Evolutionary conservation across 2,888 invertebrate genomes (phyloP), one percentile per base, ranked within the genome.

Genomic region (Polydrusus pterygomalis): DNA sequence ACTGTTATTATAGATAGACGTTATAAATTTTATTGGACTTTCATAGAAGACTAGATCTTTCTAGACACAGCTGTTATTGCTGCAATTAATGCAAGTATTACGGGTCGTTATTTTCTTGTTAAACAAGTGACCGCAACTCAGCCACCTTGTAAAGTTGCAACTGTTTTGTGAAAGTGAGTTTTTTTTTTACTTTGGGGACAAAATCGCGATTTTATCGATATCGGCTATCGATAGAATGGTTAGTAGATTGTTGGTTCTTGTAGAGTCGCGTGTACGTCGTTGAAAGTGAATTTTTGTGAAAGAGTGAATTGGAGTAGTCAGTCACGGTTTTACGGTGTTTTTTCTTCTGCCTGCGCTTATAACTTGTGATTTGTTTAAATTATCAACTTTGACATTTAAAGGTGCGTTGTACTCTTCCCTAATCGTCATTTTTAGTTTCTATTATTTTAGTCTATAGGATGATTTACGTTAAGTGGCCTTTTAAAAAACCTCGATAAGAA

Each of bases 151-250:
- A 18, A 10, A 45, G 58, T 71, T 67, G 68, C 75, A 75, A 75
- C 75, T 75, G 75, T 75, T 75, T 75, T 71, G 75, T 75, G 75
- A 75, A 75, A 75, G 75, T 75, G 75, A 75, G 25, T 25, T 25
- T 67, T 71, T 71, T 75, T 75, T 74, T 47, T 70, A 70, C 70
- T 70, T 75, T 71, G 75, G 75, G 75, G 63, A 71, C 70, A 63
- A 60, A 75, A 60, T 71, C 45, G 49, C 30, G 43, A 18, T 45
- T 34, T 68, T 68, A 64, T 62, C 47, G 34, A 58, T 71, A 54
- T 13, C 18, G 38, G 30, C 15, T 49, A 58, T 68, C 25, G 67
- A 71, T 60, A 45, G 49, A 65, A 49, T 17, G 54, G 72, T 65
- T 43, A 68, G 54, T 68, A 38, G 40, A 34, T 30, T 20, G 34